Evolutionary conservation across 1,140 invertebrate species (phyloP), one percentile per base, ranked within the genome.

Genomic region (Mamestra configurata): DNA sequence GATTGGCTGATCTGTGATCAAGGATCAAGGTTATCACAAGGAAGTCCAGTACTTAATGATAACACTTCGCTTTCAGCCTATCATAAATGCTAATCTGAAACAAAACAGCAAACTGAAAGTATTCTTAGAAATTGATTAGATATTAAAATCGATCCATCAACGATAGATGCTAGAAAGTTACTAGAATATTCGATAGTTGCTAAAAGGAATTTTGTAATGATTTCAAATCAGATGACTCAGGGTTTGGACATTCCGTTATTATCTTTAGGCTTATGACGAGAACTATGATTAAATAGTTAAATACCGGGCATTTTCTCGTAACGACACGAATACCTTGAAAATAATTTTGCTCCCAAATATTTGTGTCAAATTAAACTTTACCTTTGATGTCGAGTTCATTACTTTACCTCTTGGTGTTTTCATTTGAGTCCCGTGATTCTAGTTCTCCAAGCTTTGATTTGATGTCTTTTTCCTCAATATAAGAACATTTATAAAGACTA

Each of bases 41-140:
- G 46, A 49, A 49, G n/a, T 49, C 15, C 0, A 3, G 8, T 7
- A 2, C 20, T 55, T 11, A 55, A 11, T 55, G 22, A 24, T 55
- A 55, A 24, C 20, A 55, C 15, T 49, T 4, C 15, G 46, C 7
- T 22, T 55, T 22, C 8, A 5, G 10, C 53, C 53, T 55, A 49
- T 55, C 51, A n/a, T 24, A 24, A 55, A 4, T 55, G 0, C 20
- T 55, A 55, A 55, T 55, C 53, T 55, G n/a, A 1, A 5, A 11
- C 27, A 13, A 6, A 24, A 24, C 4, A 55, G 3, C 1, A 13
- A 2, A 24, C 20, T 24, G 22, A 55, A 55, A 7, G 22, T 0
- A 13, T 55, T 55, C 53, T 13, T 1, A 55, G 53, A 13, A 55
- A 55, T 55, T 24, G 53, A 55, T 55, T 13, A 55, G 53, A 55